A percentile compares a stretch with the other conserved stretches of the same genome.
phyloP scores from a whole-genome alignment of 1,140 invertebrate genomes.

The Lepeophtheirus salmonis region DNA sequence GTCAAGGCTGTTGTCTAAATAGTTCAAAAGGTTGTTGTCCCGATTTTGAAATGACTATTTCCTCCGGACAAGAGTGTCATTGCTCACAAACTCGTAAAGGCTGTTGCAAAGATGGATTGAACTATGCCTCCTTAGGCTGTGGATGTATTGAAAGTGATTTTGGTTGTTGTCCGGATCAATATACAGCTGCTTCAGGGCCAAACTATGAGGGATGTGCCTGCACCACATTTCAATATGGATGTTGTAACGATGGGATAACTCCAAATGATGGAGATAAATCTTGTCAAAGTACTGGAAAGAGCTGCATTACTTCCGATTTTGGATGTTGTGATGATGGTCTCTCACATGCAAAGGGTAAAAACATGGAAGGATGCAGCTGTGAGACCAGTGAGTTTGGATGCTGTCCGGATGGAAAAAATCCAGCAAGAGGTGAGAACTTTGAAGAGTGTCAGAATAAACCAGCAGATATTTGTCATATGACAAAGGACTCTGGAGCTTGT shows the following conservation, averaged over 20 bases:
- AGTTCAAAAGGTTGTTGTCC: constrained; percentile 70
- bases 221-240: constrained; percentile 34
- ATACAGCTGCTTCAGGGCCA: constrained; percentile 20
- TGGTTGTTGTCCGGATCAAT: constrained; percentile 18
- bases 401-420: constrained; percentile 54
- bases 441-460: constrained; percentile 40
- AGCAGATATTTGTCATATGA: constrained; percentile 43
- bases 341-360: constrained; percentile 33
- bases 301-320: constrained; percentile 51
- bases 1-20: constrained; percentile 39
- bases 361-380: constrained; percentile 54
- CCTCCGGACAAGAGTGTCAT: constrained; percentile 55
- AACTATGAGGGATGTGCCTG: constrained; percentile 28
- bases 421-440: constrained; percentile 61
- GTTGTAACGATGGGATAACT: constrained; percentile 31
- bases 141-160: constrained; percentile 11
- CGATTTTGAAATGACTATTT: constrained; percentile 67
- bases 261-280: constrained; percentile 38
- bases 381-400: constrained; percentile 51
- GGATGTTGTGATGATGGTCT: constrained; percentile 34
- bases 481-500: constrained; percentile 55
- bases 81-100: constrained; percentile 40
- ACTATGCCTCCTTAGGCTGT: constrained; percentile 27
- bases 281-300: constrained; percentile 32
- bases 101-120: constrained; percentile 45